Evolutionary conservation across 1,140 invertebrate species (phyloP), one percentile per base, ranked within the genome.

Genomic region (Cydia amplana): DNA sequence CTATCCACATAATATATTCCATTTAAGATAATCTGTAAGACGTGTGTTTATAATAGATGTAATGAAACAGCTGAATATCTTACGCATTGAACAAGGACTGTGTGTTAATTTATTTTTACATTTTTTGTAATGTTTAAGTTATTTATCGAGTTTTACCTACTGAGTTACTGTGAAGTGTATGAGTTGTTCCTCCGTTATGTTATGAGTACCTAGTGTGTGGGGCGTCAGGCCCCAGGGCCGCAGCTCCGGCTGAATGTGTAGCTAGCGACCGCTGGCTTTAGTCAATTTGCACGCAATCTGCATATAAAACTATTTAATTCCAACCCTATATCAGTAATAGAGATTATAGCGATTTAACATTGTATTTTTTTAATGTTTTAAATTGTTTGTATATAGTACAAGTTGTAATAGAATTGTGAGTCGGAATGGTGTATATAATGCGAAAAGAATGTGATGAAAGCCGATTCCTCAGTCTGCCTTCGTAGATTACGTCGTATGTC

Each of bases 351-450:
- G 79, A 88, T 90, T 91, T 89, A 87, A 90, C 85, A 87, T 86
- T 90, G 87, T 91, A 90, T 91, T 89, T 92, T 92, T 90, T 90
- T 88, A 87, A 86, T 86, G 83, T 87, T 87, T 87, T 82, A 89
- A 91, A 93, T 91, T 93, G 88, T 91, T 93, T 93, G 91, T 93
- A 93, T 91, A 93, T 93, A 93, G 91, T 93, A 93, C 89, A 93
- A 90, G 87, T 90, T 84, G 86, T 91, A 89, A 86, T 89, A 89
- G 87, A 87, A 82, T 85, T 82, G 84, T 82, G 86, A 83, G 83
- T 82, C 78, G 84, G 85, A 82, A 85, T 79, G 80, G 82, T 92
- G 91, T 92, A 92, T 80, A 91, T 92, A 90, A 83, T 82, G 83
- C 20, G 28, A 63, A 80, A 81, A 84, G 83, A 82, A 84, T 85